Percentiles rank a stretch among this genome's conserved stretches.
Conservation (phyloP, 2,797 vertebrate species). For the Acestrorhynchus altus region DNA sequence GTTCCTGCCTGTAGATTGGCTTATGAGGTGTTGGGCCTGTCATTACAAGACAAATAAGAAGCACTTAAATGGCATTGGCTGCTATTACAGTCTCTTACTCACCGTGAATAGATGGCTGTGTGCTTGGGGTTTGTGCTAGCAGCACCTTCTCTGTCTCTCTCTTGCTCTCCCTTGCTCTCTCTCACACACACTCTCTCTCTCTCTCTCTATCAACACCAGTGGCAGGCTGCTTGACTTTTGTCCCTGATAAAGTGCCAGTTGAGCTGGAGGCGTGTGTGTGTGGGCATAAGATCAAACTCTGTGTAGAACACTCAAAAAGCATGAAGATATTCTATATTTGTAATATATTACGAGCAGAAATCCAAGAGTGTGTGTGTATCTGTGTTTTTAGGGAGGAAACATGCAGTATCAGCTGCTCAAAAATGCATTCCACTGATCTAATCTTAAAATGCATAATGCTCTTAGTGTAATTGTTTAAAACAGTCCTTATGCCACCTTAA, state of each 20-base stretch:
- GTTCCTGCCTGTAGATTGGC: constrained; percentile 29
- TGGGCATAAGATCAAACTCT: constrained; percentile 38
- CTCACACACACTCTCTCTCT: not conserved
- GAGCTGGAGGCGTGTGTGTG: constrained; percentile 20
- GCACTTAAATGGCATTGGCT: constrained; percentile 48
- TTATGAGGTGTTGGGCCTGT: constrained; percentile 52
- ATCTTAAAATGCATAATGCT: constrained; percentile 18
- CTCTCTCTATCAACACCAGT: constrained; percentile 35
- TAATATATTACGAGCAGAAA: constrained; percentile 27
- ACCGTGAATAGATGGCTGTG: constrained; percentile 58
- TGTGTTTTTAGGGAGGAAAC: constrained; percentile 9
- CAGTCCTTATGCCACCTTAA: constrained; percentile 15
- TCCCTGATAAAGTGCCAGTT: constrained; percentile 36
- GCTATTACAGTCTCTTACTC: constrained; percentile 56
- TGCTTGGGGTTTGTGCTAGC: constrained; percentile 39
- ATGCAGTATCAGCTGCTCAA: constrained; percentile 25
- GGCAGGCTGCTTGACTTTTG: constrained; percentile 49
- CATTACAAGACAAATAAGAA: constrained; percentile 56
- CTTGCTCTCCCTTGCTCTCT: not conserved
- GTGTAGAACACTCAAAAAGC: constrained; percentile 65
- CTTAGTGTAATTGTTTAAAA: constrained; percentile 27
- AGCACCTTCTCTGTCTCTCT: not conserved
- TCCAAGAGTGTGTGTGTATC: constrained; percentile 7
- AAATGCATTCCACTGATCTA: constrained; percentile 35
- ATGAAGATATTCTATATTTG: constrained; percentile 63